phyloP scores from a whole-genome alignment of 1,140 invertebrate genomes.

The Saccostrea cuccullata region DNA sequence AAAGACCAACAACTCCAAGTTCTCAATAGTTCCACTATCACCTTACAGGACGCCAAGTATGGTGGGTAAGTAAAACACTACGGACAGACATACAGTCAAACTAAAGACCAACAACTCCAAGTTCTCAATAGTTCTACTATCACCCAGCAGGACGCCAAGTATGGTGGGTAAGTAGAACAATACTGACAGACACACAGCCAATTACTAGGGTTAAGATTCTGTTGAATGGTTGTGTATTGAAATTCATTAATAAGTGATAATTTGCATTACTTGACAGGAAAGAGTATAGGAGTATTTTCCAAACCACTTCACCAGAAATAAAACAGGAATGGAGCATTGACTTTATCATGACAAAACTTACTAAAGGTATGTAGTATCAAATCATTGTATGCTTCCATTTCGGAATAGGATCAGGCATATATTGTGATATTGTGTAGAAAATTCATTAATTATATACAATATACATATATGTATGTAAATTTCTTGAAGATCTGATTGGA shows the following conservation, averaged over 20 bases:
- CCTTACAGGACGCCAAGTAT: slow-evolving; percentile 57
- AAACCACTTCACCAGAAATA: slow-evolving; percentile 89
- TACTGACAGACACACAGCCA: too few relatives aligned
- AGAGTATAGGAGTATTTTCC: slow-evolving; percentile 81
- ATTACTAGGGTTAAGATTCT: neutral
- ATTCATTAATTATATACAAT: neutral
- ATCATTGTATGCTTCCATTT: neutral
- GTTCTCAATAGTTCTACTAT: too few relatives aligned
- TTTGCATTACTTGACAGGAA: neutral
- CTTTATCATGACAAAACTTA: slow-evolving; percentile 82
- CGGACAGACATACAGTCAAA: neutral
- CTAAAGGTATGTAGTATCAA: slow-evolving; percentile 68
- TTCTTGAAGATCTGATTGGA: neutral
- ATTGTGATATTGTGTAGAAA: neutral
- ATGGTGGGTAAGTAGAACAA: too few relatives aligned
- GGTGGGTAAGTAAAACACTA: neutral
- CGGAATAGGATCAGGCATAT: neutral
- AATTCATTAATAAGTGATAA: neutral
- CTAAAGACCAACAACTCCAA: too few relatives aligned
- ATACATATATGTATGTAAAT: neutral
- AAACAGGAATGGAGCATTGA: slow-evolving; percentile 95
- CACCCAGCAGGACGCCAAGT: too few relatives aligned
- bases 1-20: slow-evolving; percentile 94
- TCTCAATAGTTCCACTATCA: slow-evolving; percentile 93
- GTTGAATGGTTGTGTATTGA: neutral